Percentiles rank a stretch among this genome's conserved stretches.
These are phyloP conservation scores for Folsomia manolachei DNA, from an alignment of 2,888 invertebrate genomes.

Conservation along the genomic window DNA sequence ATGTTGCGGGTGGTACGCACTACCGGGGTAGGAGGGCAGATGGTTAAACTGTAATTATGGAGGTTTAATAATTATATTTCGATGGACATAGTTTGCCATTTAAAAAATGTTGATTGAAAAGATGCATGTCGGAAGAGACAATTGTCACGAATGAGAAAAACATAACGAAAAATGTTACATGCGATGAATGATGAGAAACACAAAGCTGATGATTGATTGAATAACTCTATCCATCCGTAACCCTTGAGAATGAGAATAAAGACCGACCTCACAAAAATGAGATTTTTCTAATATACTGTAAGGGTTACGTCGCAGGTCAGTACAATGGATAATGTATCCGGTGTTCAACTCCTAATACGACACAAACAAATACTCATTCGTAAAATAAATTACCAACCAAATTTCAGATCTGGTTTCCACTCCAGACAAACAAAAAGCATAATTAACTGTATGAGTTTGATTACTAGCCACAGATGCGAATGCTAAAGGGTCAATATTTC, in stretches of 20 bases:
- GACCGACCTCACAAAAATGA: too few species aligned
- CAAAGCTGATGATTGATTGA: slow-evolving; percentile 5
- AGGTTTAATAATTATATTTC: neutral
- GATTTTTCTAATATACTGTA: too few species aligned
- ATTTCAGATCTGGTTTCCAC: neutral
- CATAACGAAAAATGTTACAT: too few species aligned
- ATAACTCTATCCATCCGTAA: too few species aligned
- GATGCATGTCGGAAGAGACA: neutral
- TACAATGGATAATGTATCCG: too few species aligned
- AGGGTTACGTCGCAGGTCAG: too few species aligned
- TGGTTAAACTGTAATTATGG: slow-evolving; percentile 27
- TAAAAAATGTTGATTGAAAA: neutral
- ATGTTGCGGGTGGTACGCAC: slow-evolving; percentile 28
- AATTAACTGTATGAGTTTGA: too few species aligned
- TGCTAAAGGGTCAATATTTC: neutral
- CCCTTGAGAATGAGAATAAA: too few species aligned
- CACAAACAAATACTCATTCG: too few species aligned
- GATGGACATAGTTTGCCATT: neutral
- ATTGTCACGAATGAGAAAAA: neutral
- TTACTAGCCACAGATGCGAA: neutral
- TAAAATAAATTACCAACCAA: neutral
- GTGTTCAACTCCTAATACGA: too few species aligned
- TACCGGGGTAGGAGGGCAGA: slow-evolving; percentile 28
- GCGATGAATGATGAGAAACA: too few species aligned
- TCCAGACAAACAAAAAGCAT: neutral